Base-by-base conservation (phyloP, 2,113 vertebrate species). In the Ctenomys sociabilis region DNA sequence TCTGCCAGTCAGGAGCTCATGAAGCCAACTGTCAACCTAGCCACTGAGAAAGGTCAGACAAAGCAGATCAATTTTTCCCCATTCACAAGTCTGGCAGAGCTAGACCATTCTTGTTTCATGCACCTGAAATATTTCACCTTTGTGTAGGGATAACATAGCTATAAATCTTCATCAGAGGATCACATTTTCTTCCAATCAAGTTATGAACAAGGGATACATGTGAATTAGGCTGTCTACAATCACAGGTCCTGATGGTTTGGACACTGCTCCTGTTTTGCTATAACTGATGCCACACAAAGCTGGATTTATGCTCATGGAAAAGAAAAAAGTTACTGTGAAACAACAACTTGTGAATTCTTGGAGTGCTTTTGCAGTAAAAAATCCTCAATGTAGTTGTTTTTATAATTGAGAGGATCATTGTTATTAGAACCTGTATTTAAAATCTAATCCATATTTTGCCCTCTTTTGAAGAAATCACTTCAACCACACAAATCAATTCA, bases 331-430 rank as follows among this genome's bases (percentile, higher is more conserved):
- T 93, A 90, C 85, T 13, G 7, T 49, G 49, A 96, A 37, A 95
- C 57, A 37, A 57, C 4, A 92, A 54, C 37, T 75, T 77, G 66
- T 88, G 85, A 94, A 92, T 97, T 94, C 32, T 68, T 90, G 59
- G 52, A 14, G 28, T 7, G 9, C 86, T 92, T 37, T 95, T 95
- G 14, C 22, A 88, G 95, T 95, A 83, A 64, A 64, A 52, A 75
- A 93, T 54, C 6, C 35, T 97, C 30, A 95, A 85, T 88, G 95
- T 87, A 26, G 7, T 64, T 85, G 14, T 88, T 70, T 94, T 78
- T 96, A 93, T 91, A 86, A 96, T 96, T 73, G 21, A 97, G 96
- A 80, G 6, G 45, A 90, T 85, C 94, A 92, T 40, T 90, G 93
- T 63, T 43, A 96, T 68, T 82, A 91, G 63, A 72, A 90, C 45